Evolutionary conservation across 2,113 vertebrate species (phyloP), one percentile per base, ranked within the genome.

Genomic region (Cryptomyrus ogoouensis): DNA sequence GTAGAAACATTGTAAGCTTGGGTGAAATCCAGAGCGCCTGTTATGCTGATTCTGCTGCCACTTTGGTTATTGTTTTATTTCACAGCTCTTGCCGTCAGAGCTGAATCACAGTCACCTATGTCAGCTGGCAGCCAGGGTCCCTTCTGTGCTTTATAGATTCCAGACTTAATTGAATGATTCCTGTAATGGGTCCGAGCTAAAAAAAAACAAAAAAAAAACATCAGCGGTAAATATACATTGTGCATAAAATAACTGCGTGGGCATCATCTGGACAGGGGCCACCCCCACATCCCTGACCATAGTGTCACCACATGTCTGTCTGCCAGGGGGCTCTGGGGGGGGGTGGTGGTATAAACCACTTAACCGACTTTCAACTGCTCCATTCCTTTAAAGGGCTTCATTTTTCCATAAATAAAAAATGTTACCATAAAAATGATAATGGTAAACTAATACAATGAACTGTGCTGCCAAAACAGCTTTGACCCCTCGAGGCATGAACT

Each of bases 91-190:
- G 88, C 83, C 66, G 21, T 31, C 12, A 49, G 47, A 74, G n/a
- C 44, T 52, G 84, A 90, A 35, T 62, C 66, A 47, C 31, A 6
- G 39, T 39, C 19, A 88, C 62, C 74, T 88, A 42, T n/a, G 88
- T 88, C 86, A 83, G 53, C 90, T 49, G 56, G 44, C 62, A 52
- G 53, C 31, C 70, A 42, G 50, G 66, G 46, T 47, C 6, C 13
- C 31, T 88, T 35, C 46, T 50, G 66, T 80, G 49, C 49, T 77
- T 39, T 42, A 44, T 56, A 49, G 86, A 19, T 50, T 31, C 74
- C 15, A 2, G 35, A 83, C 66, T 90, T 90, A 88, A 83, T 56
- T 88, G 86, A 70, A 39, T 58, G 50, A 90, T 90, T 90, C 46
- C 77, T 58, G 77, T 88, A 90, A 90, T 90, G 86, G 35, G 50